Conservation (phyloP, 2,113 vertebrate species). For the Lanius ludovicianus region DNA sequence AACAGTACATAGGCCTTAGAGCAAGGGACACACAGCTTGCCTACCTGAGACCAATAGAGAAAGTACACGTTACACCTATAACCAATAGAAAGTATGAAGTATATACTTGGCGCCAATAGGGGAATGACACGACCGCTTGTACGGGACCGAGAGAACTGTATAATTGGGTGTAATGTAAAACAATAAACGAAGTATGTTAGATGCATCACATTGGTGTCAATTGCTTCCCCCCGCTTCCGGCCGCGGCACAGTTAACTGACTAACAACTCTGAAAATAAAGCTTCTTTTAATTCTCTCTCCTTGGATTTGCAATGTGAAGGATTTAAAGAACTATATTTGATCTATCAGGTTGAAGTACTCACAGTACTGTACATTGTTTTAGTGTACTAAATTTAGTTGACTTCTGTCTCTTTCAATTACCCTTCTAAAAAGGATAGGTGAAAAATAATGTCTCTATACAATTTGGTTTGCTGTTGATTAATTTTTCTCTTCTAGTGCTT, state of each 20-base stretch:
- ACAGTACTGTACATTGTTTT: conserved; percentile 41
- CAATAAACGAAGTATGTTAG: too few relatives aligned
- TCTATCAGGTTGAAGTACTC: conserved; percentile 12
- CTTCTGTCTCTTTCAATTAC: conserved; percentile 62
- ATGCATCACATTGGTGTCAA: too few relatives aligned
- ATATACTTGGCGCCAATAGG: too few relatives aligned
- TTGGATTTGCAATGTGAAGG: not conserved
- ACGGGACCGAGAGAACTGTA: too few relatives aligned
- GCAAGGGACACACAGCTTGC: too few relatives aligned
- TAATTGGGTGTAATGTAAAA: too few relatives aligned
- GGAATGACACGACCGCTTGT: too few relatives aligned
- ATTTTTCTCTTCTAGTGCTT: conserved; percentile 7
- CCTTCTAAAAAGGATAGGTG: conserved; percentile 27
- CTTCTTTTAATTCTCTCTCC: not conserved
- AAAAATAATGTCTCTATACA: conserved; percentile 43
- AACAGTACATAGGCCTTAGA: too few relatives aligned
- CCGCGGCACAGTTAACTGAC: conserved; percentile 19
- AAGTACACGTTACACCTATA: too few relatives aligned
- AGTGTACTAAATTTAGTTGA: conserved; percentile 63
- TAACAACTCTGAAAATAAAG: conserved; percentile 13
- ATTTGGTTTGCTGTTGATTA: conserved; percentile 45
- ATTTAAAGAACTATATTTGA: conserved; percentile 36
- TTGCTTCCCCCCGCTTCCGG: too few relatives aligned
- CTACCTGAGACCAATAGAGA: too few relatives aligned
- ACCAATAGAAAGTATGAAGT: too few relatives aligned